These are phyloP conservation scores for Molanna angustata DNA, from an alignment of 2,888 invertebrate species.

Conservation along the genomic window DNA sequence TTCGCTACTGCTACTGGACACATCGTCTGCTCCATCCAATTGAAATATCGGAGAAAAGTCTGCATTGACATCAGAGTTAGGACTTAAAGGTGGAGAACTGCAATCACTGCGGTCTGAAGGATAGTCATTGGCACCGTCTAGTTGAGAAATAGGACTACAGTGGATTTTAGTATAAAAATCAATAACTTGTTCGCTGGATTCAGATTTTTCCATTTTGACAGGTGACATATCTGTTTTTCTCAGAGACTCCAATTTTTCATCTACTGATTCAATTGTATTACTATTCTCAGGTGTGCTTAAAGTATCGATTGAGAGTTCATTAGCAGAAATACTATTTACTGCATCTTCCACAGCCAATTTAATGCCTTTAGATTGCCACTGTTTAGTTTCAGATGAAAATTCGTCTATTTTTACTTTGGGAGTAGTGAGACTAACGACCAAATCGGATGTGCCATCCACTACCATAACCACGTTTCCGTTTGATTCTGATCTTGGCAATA, in stretches of 20 bases:
- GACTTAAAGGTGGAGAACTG: conserved; percentile 50
- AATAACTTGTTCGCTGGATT: conserved; percentile 51
- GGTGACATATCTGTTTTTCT: conserved; percentile 1
- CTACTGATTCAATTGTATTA: not conserved
- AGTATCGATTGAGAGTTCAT: conserved; percentile 2
- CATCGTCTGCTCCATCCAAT: conserved; percentile 68
- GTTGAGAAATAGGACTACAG: conserved; percentile 61
- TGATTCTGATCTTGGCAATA: conserved; percentile 32
- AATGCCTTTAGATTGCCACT: conserved; percentile 21
- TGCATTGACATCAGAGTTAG: conserved; percentile 39
- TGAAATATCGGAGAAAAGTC: conserved; percentile 59
- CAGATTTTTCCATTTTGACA: conserved; percentile 45
- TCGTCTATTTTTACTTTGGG: conserved; percentile 25
- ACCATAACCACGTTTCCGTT: conserved; percentile 39
- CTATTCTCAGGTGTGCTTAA: not conserved
- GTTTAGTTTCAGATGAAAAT: conserved; percentile 22
- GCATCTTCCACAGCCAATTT: conserved; percentile 7
- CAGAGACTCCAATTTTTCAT: not conserved
- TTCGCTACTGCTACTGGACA: conserved; percentile 45
- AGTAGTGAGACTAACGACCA: conserved; percentile 19
- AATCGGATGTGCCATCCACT: conserved; percentile 36
- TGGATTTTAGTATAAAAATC: conserved; percentile 56
- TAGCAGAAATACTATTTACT: conserved; percentile 3
- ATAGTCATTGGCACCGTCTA: conserved; percentile 68
- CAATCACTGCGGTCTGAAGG: conserved; percentile 56